Evolutionary conservation across 1,140 invertebrate species (phyloP), one percentile per base, ranked within the genome.

Genomic region (Psilanteris sp.): DNA sequence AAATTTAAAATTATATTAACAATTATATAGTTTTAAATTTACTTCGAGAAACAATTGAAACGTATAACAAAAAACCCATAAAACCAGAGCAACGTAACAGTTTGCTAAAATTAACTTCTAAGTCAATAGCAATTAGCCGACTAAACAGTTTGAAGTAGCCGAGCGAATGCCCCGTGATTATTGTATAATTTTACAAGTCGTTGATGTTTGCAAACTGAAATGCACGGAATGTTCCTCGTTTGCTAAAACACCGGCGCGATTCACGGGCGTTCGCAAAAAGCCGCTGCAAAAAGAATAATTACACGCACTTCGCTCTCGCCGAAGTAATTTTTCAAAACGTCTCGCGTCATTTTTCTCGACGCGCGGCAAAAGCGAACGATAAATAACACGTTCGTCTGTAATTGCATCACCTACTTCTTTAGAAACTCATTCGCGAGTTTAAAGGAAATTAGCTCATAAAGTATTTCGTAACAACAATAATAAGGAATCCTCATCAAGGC

Each of bases 221-320:
- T 5, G 46, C 27, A 24, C 20, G n/a, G 48, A 52, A 52, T 52
- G 32, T 59, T 43, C 16, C 44, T 66, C 46, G 43, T 52, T 66
- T 52, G 13, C 27, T n/a, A 16, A 54, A 62, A 31, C n/a, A n/a
- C 22, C 20, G 3, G 14, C 22, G 26, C 27, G 31, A 50, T 39
- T 67, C 62, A 67, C 57, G 57, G 57, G 6, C 62, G 29, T 24
- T 20, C 24, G 43, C 34, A 41, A 68, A 59, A 57, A 48, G 64
- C 52, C 34, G 43, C 57, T 68, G 48, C 62, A 55, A 39, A 68
- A 59, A 68, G 54, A 70, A 54, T 70, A 70, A 70, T 70, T 70
- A 70, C 54, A 61, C 44, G 66, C 68, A 64, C 57, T 64, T 62
- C 57, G 39, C 54, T 62, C 48, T 13, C 68, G 34, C 50, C 48